A percentile compares a stretch with the other conserved stretches of the same genome.
These are phyloP conservation scores for Prionailurus viverrinus DNA, from an alignment of 2,113 vertebrate species.

Conservation along the genomic window DNA sequence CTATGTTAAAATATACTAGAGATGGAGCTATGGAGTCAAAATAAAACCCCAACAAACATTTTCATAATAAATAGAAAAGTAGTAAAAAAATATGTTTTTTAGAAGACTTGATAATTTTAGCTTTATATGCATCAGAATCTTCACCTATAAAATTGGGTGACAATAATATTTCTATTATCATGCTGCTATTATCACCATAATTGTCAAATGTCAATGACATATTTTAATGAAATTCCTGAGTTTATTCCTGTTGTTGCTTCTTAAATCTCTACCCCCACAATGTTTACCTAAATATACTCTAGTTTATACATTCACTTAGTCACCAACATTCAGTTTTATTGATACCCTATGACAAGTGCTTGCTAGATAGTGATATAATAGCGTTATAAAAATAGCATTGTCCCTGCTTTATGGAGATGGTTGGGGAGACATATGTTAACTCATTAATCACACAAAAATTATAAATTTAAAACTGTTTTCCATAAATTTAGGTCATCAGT, in stretches of 20 bases:
- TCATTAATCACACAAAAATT: neutral
- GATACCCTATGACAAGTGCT: neutral
- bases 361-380: neutral
- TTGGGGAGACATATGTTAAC: neutral
- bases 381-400: neutral
- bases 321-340: neutral
- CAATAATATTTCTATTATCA: neutral
- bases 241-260: neutral
- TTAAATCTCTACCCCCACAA: neutral
- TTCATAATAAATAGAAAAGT: neutral
- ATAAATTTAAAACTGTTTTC: neutral
- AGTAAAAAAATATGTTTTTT: neutral
- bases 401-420: neutral
- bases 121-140: neutral
- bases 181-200: neutral
- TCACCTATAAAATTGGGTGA: neutral
- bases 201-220: neutral
- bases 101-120: neutral
- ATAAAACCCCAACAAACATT: neutral
- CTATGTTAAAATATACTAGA: neutral
- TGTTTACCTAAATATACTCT: neutral
- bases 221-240: neutral
- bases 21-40: neutral
- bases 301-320: neutral
- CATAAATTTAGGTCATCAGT: neutral